Conservation (phyloP, 1,140 invertebrate genomes). For the Cyphomyrmex costatus region DNA sequence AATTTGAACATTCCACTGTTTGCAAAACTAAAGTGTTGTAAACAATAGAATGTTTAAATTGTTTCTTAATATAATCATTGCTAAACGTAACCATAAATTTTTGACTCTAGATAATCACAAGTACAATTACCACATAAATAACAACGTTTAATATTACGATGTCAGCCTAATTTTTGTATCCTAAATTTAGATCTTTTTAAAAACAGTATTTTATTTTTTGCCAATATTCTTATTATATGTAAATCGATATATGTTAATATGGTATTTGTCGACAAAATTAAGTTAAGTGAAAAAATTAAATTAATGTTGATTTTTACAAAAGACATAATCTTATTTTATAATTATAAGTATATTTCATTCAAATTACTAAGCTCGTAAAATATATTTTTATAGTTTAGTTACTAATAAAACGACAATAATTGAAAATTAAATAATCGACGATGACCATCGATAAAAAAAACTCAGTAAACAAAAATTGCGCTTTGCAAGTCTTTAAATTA, state of each 20-base stretch:
- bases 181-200: slow-evolving; percentile 7
- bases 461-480: background rate
- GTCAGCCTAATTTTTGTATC: background rate
- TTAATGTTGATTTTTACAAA: background rate
- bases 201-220: slow-evolving; percentile 9
- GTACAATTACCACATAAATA: background rate
- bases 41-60: background rate
- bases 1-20: no score
- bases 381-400: slow-evolving; percentile 17
- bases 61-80: background rate
- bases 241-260: background rate
- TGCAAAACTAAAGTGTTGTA: background rate
- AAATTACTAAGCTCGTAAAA: background rate
- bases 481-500: slow-evolving; percentile 8
- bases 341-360: background rate
- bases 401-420: slow-evolving; percentile 13
- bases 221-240: background rate
- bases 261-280: background rate
- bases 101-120: background rate
- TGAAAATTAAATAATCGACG: slow-evolving; percentile 2
- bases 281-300: no score
- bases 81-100: background rate
- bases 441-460: no score
- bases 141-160: background rate
- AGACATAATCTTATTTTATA: background rate